Base-by-base conservation (phyloP, 1,140 invertebrate genomes). In the Acarapis woodi region DNA sequence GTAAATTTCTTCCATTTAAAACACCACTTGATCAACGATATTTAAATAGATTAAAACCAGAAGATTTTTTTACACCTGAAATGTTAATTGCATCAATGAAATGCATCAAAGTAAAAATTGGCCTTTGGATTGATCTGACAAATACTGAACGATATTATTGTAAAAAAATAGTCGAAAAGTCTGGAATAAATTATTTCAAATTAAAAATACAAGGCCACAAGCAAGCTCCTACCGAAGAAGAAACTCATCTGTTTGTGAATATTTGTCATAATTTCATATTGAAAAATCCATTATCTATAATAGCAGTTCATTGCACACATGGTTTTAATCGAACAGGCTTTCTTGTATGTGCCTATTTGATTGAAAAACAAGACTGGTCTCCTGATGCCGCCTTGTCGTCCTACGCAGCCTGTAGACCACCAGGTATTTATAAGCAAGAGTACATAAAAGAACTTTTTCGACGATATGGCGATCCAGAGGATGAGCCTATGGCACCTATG, bases 251-350 rank as follows among this genome's bases (percentile, higher is more conserved):
- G 26, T 57, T 57, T 38, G 51, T 59, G 33, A 23, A 41, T 25
- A 23, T 46, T 6, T 51, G 54, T 26, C 32, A 45, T 5, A 42
- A 42, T 6, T 57, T 57, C 38, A 39, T 46, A 30, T 20, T 9
- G 6, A 15, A 9, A 2, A 43, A 44, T 38, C 44, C 48, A n/a
- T 25, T 41, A 9, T 32, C 43, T 32, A 33, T 41, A 10, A 48
- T 49, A 22, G 47, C 70, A 32, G 73, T 99, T 22, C 93, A 99
- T 54, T 99, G 90, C 51, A 99, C 90, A 1, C 90, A 99, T 62
- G 93, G 90, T 0, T 99, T 96, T 51, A 99, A 99, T 56, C 62
- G 93, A 47, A 94, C 85, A 19, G 93, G 65, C 8, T 99, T 94
- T 53, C 59, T 97, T 1, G 76, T 97, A 34, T 66, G 71, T 33